A percentile compares a stretch with the other conserved stretches of the same genome.
phyloP scores from a whole-genome alignment of 1,140 invertebrate species.

The Hyphantria cunea region DNA sequence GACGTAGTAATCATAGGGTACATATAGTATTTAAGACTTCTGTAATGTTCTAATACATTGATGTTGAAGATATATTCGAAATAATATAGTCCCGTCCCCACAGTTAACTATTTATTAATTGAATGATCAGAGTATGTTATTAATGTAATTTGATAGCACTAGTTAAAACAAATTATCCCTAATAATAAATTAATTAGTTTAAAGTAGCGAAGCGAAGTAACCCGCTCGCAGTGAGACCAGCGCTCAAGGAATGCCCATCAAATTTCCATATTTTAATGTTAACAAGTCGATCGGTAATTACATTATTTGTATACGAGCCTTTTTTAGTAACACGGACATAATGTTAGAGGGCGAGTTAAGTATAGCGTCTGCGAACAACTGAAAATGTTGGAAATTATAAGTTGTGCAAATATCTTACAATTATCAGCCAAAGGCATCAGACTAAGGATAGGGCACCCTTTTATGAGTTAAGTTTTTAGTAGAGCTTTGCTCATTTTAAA shows the following conservation, averaged over 20 bases:
- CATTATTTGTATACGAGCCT: not conserved
- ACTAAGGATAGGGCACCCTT: too few species aligned
- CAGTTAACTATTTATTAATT: not conserved
- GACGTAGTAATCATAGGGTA: too few species aligned
- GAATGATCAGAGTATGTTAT: not conserved
- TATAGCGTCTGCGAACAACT: not conserved
- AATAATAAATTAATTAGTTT: not conserved
- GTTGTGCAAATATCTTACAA: too few species aligned
- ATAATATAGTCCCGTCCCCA: too few species aligned
- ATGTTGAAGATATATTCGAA: too few species aligned
- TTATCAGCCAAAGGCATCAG: not conserved
- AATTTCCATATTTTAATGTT: constrained; percentile 5
- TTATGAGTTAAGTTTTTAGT: too few species aligned
- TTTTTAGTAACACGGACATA: not conserved
- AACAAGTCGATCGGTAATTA: not conserved
- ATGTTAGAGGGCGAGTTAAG: not conserved
- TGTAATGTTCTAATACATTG: too few species aligned
- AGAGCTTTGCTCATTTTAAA: too few species aligned
- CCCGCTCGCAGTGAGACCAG: not conserved
- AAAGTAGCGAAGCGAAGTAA: not conserved
- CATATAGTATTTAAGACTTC: too few species aligned
- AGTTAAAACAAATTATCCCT: too few species aligned
- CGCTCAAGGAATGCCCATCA: not conserved
- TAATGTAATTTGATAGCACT: not conserved
- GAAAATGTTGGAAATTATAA: not conserved